Evolutionary conservation across 1,140 invertebrate genomes (phyloP).

Genomic region (Pantala flavescens): DNA sequence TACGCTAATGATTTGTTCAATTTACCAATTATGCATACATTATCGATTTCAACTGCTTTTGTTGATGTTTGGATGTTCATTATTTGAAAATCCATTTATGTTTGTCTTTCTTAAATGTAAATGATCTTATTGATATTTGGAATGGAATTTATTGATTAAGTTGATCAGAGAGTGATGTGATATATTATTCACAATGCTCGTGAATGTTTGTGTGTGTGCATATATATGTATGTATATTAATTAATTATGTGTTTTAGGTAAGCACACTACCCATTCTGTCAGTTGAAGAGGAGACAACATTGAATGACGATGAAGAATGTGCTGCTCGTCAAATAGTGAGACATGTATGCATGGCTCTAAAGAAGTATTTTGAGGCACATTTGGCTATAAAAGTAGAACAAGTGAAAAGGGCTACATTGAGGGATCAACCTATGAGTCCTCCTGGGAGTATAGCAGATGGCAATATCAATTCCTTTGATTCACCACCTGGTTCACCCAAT

Average conservation of each 20-base stretch:
- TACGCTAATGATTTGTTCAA: too few species aligned
- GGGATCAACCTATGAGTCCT: conserved; percentile 27
- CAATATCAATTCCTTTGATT: neutral
- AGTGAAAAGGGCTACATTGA: conserved; percentile 50
- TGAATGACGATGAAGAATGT: conserved; percentile 85
- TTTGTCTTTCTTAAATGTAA: too few species aligned
- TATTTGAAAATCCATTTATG: too few species aligned
- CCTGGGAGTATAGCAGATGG: neutral
- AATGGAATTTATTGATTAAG: too few species aligned
- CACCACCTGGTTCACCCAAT: neutral
- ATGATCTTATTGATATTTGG: too few species aligned
- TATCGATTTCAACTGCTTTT: too few species aligned
- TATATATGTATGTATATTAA: too few species aligned
- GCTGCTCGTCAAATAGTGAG: conserved; percentile 87
- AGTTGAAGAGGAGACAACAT: conserved; percentile 47
- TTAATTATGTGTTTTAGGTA: conserved; percentile 43
- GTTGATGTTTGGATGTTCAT: too few species aligned
- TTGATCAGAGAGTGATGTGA: too few species aligned
- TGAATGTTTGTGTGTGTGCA: too few species aligned
- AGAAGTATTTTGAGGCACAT: conserved; percentile 88
- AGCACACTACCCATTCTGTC: conserved; percentile 71
- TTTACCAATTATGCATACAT: too few species aligned
- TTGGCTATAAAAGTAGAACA: conserved; percentile 73
- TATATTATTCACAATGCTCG: too few species aligned
- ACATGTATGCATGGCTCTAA: conserved; percentile 82